These are phyloP conservation scores for Tetrapedia diversipes DNA, from an alignment of 2,888 invertebrate species.

Conservation along the genomic window DNA sequence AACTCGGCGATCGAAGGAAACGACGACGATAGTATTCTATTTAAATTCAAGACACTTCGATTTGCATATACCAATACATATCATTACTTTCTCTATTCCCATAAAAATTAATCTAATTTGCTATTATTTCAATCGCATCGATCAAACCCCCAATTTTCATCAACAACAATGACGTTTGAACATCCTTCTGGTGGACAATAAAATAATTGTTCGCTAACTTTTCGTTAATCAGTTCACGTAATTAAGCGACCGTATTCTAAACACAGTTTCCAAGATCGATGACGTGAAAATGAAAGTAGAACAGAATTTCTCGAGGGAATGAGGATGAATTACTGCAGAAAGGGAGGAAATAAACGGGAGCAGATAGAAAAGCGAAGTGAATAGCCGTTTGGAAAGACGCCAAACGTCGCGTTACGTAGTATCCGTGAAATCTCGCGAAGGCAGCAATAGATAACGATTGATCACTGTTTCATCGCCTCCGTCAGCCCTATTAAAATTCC, in stretches of 20 bases:
- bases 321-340: no score
- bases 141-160: neutral
- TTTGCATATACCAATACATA: neutral
- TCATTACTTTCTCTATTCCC: neutral
- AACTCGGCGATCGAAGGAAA: neutral
- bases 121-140: slow-evolving; percentile 3
- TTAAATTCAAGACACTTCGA: neutral
- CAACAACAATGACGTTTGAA: no score
- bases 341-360: no score
- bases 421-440: neutral
- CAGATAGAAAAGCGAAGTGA: neutral
- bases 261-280: no score
- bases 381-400: slow-evolving; percentile 2
- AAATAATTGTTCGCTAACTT: no score
- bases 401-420: neutral
- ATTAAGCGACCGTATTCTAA: no score
- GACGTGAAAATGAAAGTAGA: no score
- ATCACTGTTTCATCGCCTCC: slow-evolving; percentile 21
- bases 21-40: neutral
- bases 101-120: neutral
- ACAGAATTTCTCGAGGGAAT: no score
- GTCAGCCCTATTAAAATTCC: slow-evolving; percentile 30
- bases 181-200: no score
- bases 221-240: no score
- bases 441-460: slow-evolving; percentile 15